phyloP scores from a whole-genome alignment of 2,888 invertebrate species.

The Melanargia galathea region DNA sequence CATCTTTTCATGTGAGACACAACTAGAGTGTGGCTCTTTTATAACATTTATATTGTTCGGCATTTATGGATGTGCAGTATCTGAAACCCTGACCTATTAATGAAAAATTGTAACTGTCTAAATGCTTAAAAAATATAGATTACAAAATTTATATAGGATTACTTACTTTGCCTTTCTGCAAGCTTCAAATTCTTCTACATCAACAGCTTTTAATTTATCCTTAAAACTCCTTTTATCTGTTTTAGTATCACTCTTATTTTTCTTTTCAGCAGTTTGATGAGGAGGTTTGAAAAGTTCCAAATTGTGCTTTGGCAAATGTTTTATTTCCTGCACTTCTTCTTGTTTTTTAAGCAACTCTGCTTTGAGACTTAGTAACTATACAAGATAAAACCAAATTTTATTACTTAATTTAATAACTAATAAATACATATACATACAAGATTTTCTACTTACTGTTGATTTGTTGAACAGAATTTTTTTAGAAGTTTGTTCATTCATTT shows the following conservation, averaged over 20 bases:
- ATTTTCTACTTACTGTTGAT: slow-evolving; percentile 71
- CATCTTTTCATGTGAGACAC: no score
- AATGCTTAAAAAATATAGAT: background rate
- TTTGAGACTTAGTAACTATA: slow-evolving; percentile 88
- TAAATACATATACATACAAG: background rate
- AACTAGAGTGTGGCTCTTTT: no score
- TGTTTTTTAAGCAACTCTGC: slow-evolving; percentile 94
- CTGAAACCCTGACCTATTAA: no score
- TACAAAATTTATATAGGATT: background rate
- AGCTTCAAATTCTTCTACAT: slow-evolving; percentile 73
- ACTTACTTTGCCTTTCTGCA: slow-evolving; percentile 69
- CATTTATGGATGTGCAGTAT: no score
- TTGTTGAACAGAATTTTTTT: slow-evolving; percentile 79
- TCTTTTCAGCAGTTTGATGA: slow-evolving; percentile 44
- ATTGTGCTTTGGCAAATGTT: slow-evolving; percentile 77
- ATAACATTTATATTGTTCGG: no score
- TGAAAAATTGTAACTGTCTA: no score
- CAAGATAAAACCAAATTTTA: slow-evolving; percentile 26
- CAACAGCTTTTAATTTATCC: slow-evolving; percentile 63
- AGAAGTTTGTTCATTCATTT: slow-evolving; percentile 62
- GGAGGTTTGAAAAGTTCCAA: slow-evolving; percentile 77
- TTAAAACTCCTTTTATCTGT: slow-evolving; percentile 58
- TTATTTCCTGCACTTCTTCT: slow-evolving; percentile 88
- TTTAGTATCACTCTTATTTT: slow-evolving; percentile 61
- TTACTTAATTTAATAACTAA: background rate